Conservation (phyloP, 2,888 invertebrate genomes). For the Pollenia angustigena region DNA sequence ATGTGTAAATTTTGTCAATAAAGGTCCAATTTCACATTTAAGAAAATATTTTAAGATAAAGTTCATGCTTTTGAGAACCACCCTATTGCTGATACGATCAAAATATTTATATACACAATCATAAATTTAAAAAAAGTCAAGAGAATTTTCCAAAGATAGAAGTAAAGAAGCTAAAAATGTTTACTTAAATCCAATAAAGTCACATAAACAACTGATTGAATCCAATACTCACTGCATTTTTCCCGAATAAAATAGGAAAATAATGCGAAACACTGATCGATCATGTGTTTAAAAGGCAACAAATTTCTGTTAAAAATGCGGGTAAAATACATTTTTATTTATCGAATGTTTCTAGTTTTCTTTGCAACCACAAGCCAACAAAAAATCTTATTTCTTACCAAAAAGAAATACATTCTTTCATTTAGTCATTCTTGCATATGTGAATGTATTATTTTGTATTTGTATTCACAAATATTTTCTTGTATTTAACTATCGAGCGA, state of each 20-base stretch:
- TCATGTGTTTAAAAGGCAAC: neutral
- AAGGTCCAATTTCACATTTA: too few species aligned
- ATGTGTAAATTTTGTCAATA: too few species aligned
- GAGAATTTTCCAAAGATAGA: neutral
- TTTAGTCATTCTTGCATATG: too few species aligned
- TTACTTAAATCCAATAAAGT: neutral
- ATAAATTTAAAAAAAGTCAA: constrained; percentile 4
- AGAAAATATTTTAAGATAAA: too few species aligned
- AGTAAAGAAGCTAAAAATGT: neutral
- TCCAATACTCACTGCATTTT: constrained; percentile 5
- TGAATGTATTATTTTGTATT: neutral
- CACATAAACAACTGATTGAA: neutral
- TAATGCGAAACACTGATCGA: constrained; percentile 28
- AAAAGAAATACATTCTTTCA: too few species aligned
- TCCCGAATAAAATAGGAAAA: neutral
- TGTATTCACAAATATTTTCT: neutral
- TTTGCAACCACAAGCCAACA: too few species aligned
- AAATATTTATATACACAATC: constrained; percentile 25
- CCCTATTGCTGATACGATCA: neutral
- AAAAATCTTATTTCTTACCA: too few species aligned
- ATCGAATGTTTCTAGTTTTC: neutral
- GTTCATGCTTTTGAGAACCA: too few species aligned
- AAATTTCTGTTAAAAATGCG: constrained; percentile 9
- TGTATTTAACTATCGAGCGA: neutral
- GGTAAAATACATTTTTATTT: constrained; percentile 2